A percentile compares a stretch with the other conserved stretches of the same genome.
Evolutionary conservation across 2,113 vertebrate genomes (phyloP).

Genomic region (Athene cunicularia): DNA sequence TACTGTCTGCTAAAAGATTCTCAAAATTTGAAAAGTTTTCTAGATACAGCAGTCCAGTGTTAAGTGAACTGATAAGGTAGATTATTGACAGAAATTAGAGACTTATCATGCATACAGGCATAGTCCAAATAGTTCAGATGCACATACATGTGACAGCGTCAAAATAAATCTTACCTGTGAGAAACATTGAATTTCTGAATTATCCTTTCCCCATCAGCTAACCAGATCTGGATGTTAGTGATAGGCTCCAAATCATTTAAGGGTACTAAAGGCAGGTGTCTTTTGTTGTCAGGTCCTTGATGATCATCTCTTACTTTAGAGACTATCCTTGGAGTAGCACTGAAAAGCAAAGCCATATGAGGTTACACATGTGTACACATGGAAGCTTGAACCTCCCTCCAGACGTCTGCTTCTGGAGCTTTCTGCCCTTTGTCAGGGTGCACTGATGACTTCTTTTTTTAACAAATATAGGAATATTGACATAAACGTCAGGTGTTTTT

Average conservation of each 20-base stretch:
- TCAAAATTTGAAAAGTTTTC: not conserved
- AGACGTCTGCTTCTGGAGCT: not conserved
- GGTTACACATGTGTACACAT: not conserved
- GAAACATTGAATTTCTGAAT: conserved; percentile 93
- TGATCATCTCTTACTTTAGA: conserved; percentile 83
- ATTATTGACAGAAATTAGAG: not conserved
- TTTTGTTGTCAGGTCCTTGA: conserved; percentile 77
- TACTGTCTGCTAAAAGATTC: not conserved
- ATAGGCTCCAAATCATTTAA: conserved; percentile 86
- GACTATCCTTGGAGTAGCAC: conserved; percentile 90
- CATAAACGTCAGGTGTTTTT: not conserved
- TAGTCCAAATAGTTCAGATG: not conserved
- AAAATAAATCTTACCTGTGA: conserved; percentile 82
- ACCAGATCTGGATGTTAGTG: conserved; percentile 93
- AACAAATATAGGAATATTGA: not conserved
- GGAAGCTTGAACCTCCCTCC: not conserved
- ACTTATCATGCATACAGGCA: not conserved
- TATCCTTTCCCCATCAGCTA: conserved; percentile 91
- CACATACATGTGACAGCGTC: not conserved
- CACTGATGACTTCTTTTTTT: not conserved
- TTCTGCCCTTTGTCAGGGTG: not conserved
- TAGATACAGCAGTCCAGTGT: not conserved
- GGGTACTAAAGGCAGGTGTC: conserved; percentile 80
- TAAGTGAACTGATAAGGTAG: not conserved
- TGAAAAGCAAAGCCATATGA: conserved; percentile 52